phyloP scores from a whole-genome alignment of 2,113 vertebrate genomes.

The Osmerus mordax region DNA sequence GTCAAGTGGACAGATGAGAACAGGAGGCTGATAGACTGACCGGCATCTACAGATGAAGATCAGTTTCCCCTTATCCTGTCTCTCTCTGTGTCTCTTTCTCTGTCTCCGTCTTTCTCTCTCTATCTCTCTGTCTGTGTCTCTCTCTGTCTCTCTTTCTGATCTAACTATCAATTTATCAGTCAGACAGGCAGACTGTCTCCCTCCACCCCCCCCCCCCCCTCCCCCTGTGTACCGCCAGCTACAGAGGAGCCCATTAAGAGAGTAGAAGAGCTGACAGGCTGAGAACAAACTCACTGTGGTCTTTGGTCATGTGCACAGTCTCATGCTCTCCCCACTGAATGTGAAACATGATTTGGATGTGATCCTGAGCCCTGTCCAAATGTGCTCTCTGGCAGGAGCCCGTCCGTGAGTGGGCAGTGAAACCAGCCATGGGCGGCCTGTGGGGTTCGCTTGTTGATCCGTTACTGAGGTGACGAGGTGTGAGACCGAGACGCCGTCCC shows the following conservation, averaged over 20 bases:
- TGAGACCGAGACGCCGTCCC: background rate
- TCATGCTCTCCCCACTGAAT: too few species aligned
- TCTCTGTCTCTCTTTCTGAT: constrained; percentile 1
- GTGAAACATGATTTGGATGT: background rate
- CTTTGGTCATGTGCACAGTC: too few species aligned
- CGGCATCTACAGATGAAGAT: too few species aligned
- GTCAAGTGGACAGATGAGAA: background rate
- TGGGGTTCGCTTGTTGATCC: background rate
- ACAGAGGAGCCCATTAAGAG: too few species aligned
- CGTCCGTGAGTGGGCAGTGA: background rate
- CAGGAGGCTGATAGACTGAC: too few species aligned
- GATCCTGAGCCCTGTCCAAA: background rate
- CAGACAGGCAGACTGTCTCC: background rate
- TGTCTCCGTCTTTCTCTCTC: background rate
- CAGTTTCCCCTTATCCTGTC: too few species aligned
- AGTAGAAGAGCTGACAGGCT: too few species aligned
- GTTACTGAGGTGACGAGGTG: background rate
- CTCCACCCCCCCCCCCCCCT: too few species aligned
- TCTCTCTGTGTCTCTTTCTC: too few species aligned
- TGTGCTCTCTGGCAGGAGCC: background rate
- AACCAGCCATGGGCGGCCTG: background rate
- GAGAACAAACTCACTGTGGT: too few species aligned
- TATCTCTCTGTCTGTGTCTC: background rate
- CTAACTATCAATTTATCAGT: background rate
- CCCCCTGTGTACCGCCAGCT: background rate